Evolutionary conservation across 2,797 vertebrate genomes (phyloP).

Genomic region (Trachurus trachurus): DNA sequence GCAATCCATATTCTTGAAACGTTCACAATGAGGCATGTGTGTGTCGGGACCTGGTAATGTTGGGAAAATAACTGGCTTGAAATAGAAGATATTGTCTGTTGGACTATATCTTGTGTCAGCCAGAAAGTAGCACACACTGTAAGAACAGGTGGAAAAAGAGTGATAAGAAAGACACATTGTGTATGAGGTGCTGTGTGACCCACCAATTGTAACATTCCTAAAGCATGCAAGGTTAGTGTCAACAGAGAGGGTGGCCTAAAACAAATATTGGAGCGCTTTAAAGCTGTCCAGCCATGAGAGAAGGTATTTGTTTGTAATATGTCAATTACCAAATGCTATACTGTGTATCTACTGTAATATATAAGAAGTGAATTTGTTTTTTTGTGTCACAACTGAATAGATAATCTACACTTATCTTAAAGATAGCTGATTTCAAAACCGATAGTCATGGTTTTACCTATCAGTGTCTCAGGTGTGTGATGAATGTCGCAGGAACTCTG

Average conservation of each 20-base stretch:
- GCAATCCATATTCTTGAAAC: slow-evolving; percentile 32
- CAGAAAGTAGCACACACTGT: slow-evolving; percentile 28
- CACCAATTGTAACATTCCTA: slow-evolving; percentile 52
- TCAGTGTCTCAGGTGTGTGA: background rate
- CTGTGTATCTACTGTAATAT: background rate
- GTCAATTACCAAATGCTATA: background rate
- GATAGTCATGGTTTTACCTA: slow-evolving; percentile 36
- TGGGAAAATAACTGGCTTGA: slow-evolving; percentile 26
- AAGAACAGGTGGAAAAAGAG: slow-evolving; percentile 15
- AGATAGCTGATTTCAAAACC: slow-evolving; percentile 33
- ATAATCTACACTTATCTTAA: slow-evolving; percentile 31
- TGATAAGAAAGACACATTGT: slow-evolving; percentile 63
- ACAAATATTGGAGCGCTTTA: slow-evolving; percentile 62
- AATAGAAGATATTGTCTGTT: slow-evolving; percentile 18
- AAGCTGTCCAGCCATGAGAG: slow-evolving; percentile 15
- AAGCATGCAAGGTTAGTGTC: slow-evolving; percentile 45
- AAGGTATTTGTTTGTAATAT: slow-evolving; percentile 41
- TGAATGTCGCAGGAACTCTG: slow-evolving; percentile 16
- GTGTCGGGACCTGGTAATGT: slow-evolving; percentile 39
- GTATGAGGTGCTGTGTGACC: slow-evolving; percentile 25
- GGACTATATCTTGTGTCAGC: slow-evolving; percentile 20
- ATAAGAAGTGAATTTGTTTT: background rate
- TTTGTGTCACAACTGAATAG: background rate
- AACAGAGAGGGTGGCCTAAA: slow-evolving; percentile 52
- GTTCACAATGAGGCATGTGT: slow-evolving; percentile 2